Evolutionary conservation across 1,140 invertebrate genomes (phyloP).

Genomic region (Cydia pomonella): DNA sequence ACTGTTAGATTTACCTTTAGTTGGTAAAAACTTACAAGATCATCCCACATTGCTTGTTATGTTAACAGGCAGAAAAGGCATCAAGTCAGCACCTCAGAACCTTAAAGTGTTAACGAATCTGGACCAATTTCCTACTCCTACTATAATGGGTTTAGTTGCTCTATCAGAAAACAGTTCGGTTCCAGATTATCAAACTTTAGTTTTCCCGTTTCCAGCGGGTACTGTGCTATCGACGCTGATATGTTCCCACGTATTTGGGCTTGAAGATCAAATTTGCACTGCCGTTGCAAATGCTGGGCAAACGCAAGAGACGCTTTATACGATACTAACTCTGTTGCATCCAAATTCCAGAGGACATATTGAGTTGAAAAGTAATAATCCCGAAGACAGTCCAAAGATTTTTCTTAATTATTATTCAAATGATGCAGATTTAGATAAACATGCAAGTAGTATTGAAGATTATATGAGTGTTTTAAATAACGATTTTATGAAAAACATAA

Average conservation of each 20-base stretch:
- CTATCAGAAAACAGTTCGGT: background rate
- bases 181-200: background rate
- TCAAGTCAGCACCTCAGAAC: background rate
- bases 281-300: background rate
- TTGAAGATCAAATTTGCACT: background rate
- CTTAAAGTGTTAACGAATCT: background rate
- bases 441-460: background rate
- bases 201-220: background rate
- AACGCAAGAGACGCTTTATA: background rate
- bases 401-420: background rate
- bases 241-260: background rate
- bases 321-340: background rate
- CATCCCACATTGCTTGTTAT: constrained; percentile 86
- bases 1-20: constrained; percentile 83
- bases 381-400: background rate
- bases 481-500: constrained; percentile 81
- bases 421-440: background rate
- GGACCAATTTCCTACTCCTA: background rate
- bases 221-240: background rate
- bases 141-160: background rate
- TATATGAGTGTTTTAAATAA: constrained; percentile 8
- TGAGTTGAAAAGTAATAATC: background rate
- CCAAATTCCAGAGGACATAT: constrained; percentile 5
- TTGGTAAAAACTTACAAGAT: constrained; percentile 87
- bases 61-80: constrained; percentile 68